Evolutionary conservation across 2,113 vertebrate species (phyloP), one percentile per base, ranked within the genome.

Genomic region (Meleagris gallopavo): DNA sequence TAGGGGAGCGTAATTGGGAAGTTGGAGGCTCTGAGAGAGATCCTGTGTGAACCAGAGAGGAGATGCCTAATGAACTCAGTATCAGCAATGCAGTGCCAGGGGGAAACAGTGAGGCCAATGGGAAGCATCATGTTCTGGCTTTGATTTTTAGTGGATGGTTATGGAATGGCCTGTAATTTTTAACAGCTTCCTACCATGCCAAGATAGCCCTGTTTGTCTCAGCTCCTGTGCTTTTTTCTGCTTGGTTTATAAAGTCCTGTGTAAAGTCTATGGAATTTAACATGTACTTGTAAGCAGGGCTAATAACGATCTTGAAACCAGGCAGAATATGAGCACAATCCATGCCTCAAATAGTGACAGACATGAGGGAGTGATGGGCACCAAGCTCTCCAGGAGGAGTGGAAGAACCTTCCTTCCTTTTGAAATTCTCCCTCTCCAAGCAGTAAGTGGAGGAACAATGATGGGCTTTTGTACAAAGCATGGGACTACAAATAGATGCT

Each of bases 401-500:
- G 29, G 67, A 46, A n/a, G 32, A 79, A 83, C 34, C 19, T 48
- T 46, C 30, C 45, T 61, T 16, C 5, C 75, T 84, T 40, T 84
- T 0, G 0, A 89, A 85, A 38, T 6, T 69, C 71, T 92, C 24
- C 36, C 32, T n/a, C 71, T 79, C 62, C 40, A 65, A 11, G 22
- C 66, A 36, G 40, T 64, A 95, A 96, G 96, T 46, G 55, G 72
- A 93, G 78, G 57, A 86, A 88, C 90, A 50, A 72, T 88, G 95
- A 92, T 19, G 50, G 79, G 34, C 14, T 89, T 91, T 95, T 85
- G 87, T 94, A 95, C 87, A n/a, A 92, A 72, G 46, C n/a, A 94
- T 81, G 34, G 40, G 86, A 87, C 89, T 93, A 65, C 80, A 86
- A 96, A 95, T 95, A 83, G 67, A 75, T 86, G 18, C 77, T 94